Evolutionary conservation across 2,797 vertebrate species (phyloP).

Genomic region (Enteromius thamalakanensis): DNA sequence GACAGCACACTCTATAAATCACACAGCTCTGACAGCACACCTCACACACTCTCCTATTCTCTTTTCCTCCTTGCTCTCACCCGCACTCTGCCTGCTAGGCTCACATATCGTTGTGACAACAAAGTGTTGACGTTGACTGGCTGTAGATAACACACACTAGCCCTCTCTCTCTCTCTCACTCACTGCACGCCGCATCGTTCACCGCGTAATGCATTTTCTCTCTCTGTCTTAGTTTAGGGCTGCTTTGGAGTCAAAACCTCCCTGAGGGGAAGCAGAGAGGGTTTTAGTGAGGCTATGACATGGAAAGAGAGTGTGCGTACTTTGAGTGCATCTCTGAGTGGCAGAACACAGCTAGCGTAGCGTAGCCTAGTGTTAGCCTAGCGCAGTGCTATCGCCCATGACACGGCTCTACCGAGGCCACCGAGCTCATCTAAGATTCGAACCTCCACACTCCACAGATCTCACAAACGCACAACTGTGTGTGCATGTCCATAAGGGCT

Average conservation of each 20-base stretch:
- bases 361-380: slow-evolving; percentile 57
- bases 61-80: slow-evolving; percentile 14
- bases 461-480: slow-evolving; percentile 46
- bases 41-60: slow-evolving; percentile 44
- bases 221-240: slow-evolving; percentile 52
- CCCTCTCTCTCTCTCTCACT: slow-evolving; percentile 35
- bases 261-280: slow-evolving; percentile 53
- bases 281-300: slow-evolving; percentile 69
- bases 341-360: slow-evolving; percentile 57
- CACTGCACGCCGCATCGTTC: slow-evolving; percentile 3
- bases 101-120: slow-evolving; percentile 43
- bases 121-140: slow-evolving; percentile 49
- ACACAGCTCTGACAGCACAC: slow-evolving; percentile 57
- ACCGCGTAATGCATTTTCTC: slow-evolving; percentile 4
- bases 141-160: slow-evolving; percentile 46
- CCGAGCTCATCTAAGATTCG: slow-evolving; percentile 62
- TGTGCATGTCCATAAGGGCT: slow-evolving; percentile 34
- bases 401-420: slow-evolving; percentile 59
- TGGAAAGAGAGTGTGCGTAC: slow-evolving; percentile 65
- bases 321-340: slow-evolving; percentile 56
- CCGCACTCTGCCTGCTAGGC: slow-evolving; percentile 39
- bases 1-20: slow-evolving; percentile 61
- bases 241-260: slow-evolving; percentile 60
- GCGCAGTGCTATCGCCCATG: slow-evolving; percentile 58
- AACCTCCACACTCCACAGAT: slow-evolving; percentile 44